Evolutionary conservation across 1,140 invertebrate species (phyloP).

Genomic region (Medauroidea extradentata): DNA sequence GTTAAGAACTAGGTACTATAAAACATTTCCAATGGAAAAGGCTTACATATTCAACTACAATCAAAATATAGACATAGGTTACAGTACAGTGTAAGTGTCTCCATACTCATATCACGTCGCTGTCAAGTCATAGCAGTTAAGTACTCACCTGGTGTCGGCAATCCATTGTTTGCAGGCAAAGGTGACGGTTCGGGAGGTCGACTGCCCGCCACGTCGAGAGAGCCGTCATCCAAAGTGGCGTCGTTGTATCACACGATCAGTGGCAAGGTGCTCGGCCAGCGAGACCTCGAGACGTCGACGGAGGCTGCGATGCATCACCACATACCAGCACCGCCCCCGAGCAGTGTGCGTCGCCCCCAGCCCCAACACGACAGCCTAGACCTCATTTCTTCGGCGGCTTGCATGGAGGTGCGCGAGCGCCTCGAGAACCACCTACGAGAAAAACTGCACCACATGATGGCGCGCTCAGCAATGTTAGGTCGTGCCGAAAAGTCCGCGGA

Average conservation of each 20-base stretch:
- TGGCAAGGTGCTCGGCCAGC: constrained; percentile 17
- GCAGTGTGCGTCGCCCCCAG: not conserved
- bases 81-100: too few species aligned
- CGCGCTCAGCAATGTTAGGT: not conserved
- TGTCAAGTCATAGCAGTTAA: too few species aligned
- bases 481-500: constrained; percentile 23
- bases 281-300: not conserved
- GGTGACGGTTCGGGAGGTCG: constrained; percentile 14
- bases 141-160: too few species aligned
- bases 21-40: too few species aligned
- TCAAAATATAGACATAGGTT: too few species aligned
- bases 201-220: not conserved
- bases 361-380: constrained; percentile 7
- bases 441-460: constrained; percentile 32
- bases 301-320: not conserved
- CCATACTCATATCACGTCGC: too few species aligned
- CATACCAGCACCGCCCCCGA: constrained; percentile 19
- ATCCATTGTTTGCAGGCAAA: constrained; percentile 15
- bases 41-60: too few species aligned
- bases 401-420: constrained; percentile 34
- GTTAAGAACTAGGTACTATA: too few species aligned
- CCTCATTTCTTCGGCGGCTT: not conserved
- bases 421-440: constrained; percentile 47
- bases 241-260: constrained; percentile 30
- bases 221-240: constrained; percentile 17